Evolutionary conservation across 2,797 vertebrate genomes (phyloP).

Genomic region (Lophius americanus): DNA sequence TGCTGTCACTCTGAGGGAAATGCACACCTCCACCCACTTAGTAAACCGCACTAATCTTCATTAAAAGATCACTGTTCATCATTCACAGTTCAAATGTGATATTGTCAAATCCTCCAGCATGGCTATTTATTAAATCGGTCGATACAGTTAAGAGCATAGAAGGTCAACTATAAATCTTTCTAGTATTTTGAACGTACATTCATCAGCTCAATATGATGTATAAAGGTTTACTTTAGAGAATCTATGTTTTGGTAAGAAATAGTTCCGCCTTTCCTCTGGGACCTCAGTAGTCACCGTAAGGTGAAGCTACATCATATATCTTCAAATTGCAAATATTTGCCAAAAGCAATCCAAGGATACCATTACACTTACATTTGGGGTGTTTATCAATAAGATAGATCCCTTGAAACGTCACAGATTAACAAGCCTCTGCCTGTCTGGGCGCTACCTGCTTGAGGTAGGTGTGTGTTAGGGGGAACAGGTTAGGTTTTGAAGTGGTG

Average conservation of each 20-base stretch:
- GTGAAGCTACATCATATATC: neutral
- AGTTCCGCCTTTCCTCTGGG: neutral
- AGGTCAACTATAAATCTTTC: neutral
- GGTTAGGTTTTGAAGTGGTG: slow-evolving; percentile 68
- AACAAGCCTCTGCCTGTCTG: slow-evolving; percentile 62
- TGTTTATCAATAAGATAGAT: slow-evolving; percentile 37
- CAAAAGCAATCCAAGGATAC: neutral
- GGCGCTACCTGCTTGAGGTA: slow-evolving; percentile 40
- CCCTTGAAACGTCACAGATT: slow-evolving; percentile 44
- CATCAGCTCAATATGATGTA: neutral
- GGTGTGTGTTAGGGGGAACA: slow-evolving; percentile 36
- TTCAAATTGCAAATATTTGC: neutral
- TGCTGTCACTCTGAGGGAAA: slow-evolving; percentile 43
- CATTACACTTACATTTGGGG: neutral
- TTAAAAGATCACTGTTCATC: slow-evolving; percentile 64
- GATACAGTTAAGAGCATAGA: slow-evolving; percentile 8
- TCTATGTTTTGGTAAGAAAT: neutral
- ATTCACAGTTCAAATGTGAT: slow-evolving; percentile 77
- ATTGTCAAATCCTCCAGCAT: slow-evolving; percentile 57
- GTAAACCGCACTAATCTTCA: slow-evolving; percentile 73
- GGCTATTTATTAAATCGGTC: slow-evolving; percentile 48
- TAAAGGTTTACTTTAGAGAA: neutral
- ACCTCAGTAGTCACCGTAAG: neutral
- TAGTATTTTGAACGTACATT: neutral
- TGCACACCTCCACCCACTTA: slow-evolving; percentile 62